These are phyloP conservation scores for Halyomorpha halys DNA, from an alignment of 1,140 invertebrate species.

Conservation along the genomic window DNA sequence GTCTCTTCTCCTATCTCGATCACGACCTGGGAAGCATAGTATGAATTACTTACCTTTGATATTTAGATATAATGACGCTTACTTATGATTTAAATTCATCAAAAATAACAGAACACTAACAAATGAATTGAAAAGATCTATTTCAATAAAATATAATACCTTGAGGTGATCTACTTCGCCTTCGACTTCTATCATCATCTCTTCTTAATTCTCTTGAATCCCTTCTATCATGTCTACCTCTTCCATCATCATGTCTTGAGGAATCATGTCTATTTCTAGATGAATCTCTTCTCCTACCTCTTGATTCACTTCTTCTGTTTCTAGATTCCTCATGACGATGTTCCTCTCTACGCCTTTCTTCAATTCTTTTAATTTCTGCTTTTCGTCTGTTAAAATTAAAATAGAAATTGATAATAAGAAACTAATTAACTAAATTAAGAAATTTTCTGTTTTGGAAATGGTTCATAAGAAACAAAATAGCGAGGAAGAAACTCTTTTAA, in stretches of 20 bases:
- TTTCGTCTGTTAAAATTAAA: conserved; percentile 4
- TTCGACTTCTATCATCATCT: conserved; percentile 28
- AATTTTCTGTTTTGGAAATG: neutral
- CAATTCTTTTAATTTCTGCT: conserved; percentile 14
- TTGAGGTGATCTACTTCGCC: conserved; percentile 26
- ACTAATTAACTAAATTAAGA: neutral
- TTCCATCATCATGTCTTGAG: conserved; percentile 5
- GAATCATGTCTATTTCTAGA: conserved; percentile 6
- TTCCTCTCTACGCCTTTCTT: conserved; percentile 20
- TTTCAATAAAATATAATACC: neutral
- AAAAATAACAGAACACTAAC: too few species aligned
- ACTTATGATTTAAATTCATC: too few species aligned
- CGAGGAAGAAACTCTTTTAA: too few species aligned
- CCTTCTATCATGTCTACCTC: neutral
- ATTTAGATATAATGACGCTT: too few species aligned
- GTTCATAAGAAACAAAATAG: neutral
- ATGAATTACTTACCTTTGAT: too few species aligned
- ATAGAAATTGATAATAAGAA: neutral
- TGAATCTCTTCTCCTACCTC: conserved; percentile 11
- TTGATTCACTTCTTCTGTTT: conserved; percentile 22
- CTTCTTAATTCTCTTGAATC: conserved; percentile 10
- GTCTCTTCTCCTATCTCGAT: conserved; percentile 33
- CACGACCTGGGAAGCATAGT: neutral
- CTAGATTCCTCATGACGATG: conserved; percentile 8
- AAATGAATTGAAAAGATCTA: too few species aligned